Percentiles rank a stretch among this genome's conserved stretches.
phyloP scores from a whole-genome alignment of 2,797 vertebrate genomes.

The Masticophis lateralis region DNA sequence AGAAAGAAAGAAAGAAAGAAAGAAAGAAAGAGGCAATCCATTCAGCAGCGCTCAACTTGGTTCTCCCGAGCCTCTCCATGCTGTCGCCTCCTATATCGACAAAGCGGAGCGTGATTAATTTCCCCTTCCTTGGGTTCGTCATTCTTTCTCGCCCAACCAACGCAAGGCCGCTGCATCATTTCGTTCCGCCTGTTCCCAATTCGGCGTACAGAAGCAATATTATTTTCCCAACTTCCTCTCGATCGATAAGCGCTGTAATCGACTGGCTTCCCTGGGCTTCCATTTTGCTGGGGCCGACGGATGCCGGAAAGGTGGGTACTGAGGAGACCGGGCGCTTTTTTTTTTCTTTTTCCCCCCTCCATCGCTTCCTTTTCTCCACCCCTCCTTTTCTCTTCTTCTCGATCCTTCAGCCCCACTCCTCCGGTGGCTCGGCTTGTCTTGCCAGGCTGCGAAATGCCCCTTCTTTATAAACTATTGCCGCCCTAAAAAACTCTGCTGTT shows the following conservation, averaged over 20 bases:
- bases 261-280: not conserved
- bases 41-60: not conserved
- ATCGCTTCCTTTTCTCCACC: too few relatives aligned
- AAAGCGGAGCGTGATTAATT: not conserved
- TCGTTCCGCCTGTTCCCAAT: not conserved
- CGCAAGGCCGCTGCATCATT: not conserved
- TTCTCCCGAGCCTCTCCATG: not conserved
- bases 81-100: not conserved
- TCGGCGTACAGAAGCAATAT: not conserved
- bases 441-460: not conserved
- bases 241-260: not conserved
- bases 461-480: too few relatives aligned
- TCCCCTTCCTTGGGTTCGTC: not conserved
- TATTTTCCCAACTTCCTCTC: not conserved
- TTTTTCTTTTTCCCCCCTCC: not conserved
- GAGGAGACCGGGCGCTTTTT: not conserved
- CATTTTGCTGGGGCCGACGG: not conserved
- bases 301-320: not conserved
- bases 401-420: not conserved
- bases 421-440: not conserved
- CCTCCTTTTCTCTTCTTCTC: too few relatives aligned
- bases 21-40: not conserved
- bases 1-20: not conserved
- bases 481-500: not conserved
- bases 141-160: not conserved